Evolutionary conservation across 2,113 vertebrate species (phyloP), one percentile per base, ranked within the genome.

Genomic region (Chaetorhynchus papuensis): DNA sequence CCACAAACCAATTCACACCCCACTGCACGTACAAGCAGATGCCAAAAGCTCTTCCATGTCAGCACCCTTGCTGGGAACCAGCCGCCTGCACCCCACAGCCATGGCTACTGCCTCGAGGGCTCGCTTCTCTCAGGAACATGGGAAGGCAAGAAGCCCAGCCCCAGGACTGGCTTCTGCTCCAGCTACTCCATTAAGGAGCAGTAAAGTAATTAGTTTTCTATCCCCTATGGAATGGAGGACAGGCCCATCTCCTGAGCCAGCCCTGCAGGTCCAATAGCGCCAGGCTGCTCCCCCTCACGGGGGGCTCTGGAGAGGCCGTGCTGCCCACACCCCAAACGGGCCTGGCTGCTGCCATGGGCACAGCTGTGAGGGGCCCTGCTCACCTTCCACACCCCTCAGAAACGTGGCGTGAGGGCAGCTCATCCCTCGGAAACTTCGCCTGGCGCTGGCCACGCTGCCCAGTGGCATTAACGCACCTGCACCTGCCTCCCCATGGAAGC

Each of bases 51-150:
- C 59, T 1, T 3, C 13, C 10, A 9, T 0, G 1, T 6, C 35
- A 11, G 13, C 31, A 4, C 60, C 6, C 1, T 1, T 13, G 28
- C 39, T 19, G 17, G 10, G 27, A 0, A 3, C 7, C 65, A 12
- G 26, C 20, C 0, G 0, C 2, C 1, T 2, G 4, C 27, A 8
- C 28, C 30, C 31, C 2, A 1, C 1, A 1, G 2, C 6, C 52
- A 7, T 1, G 11, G 74, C n/a, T 15, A 0, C 28, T 23, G 41
- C 27, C 11, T 0, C 3, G 7, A 37, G 37, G 27, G 3, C 23
- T 56, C 0, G 0, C n/a, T 50, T 49, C 59, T 41, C 35, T 63
- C 64, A 8, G 26, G 33, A n/a, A 27, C 10, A 4, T 4, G 6
- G 49, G 39, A 49, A 49, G 14, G 22, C 63, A 54, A 66, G 53